Percentiles rank a stretch among this genome's conserved stretches.
Evolutionary conservation across 1,140 invertebrate species (phyloP).

Genomic region (Acyrthosiphon pisum): DNA sequence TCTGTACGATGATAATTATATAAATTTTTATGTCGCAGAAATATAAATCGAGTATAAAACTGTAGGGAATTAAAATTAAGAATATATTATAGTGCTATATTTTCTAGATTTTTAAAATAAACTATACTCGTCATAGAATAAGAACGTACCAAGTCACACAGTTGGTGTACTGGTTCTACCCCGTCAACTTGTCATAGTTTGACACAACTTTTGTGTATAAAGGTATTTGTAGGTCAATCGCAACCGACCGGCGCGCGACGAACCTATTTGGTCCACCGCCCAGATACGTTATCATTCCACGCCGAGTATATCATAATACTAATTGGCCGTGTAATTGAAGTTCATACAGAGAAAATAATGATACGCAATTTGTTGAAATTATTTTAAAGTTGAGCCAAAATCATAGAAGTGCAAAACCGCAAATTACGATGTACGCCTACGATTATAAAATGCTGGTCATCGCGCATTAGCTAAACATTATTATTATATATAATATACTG

Average conservation of each 20-base stretch:
- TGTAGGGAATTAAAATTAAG: background rate
- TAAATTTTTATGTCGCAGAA: no score
- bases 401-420: background rate
- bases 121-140: background rate
- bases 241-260: no score
- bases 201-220: background rate
- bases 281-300: background rate
- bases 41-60: no score
- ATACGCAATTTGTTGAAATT: background rate
- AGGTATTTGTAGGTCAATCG: background rate
- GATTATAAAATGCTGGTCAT: background rate
- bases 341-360: background rate
- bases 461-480: background rate
- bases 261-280: no score
- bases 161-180: background rate
- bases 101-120: background rate
- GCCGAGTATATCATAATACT: background rate
- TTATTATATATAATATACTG: no score
- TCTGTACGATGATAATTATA: no score
- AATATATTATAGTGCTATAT: background rate
- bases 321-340: background rate
- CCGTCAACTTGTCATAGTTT: background rate
- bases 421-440: no score
- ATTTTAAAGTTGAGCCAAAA: background rate
- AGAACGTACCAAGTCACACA: background rate